phyloP scores from a whole-genome alignment of 2,888 invertebrate species.

The Drosophila fulvimacula region DNA sequence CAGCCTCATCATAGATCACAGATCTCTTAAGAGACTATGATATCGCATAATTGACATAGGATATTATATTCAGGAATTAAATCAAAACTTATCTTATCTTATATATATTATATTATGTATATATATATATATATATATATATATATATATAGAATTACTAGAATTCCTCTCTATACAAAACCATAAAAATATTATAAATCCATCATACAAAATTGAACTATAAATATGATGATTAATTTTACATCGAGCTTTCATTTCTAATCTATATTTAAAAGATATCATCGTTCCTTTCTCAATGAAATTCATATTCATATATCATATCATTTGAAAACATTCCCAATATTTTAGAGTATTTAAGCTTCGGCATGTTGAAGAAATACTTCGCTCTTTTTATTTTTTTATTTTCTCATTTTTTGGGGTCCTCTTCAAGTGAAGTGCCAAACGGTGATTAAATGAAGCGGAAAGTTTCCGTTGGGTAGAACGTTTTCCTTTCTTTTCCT shows the following conservation, averaged over 20 bases:
- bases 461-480: slow-evolving; percentile 45
- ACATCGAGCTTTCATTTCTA: not conserved
- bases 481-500: slow-evolving; percentile 1
- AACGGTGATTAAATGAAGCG: slow-evolving; percentile 61
- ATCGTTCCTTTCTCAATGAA: too few species aligned
- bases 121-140: too few species aligned
- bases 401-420: not conserved
- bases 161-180: too few species aligned
- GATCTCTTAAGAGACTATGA: too few species aligned
- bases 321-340: too few species aligned
- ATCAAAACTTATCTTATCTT: too few species aligned
- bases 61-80: too few species aligned
- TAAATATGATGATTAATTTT: not conserved
- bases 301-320: not conserved
- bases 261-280: not conserved
- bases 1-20: too few species aligned
- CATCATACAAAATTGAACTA: not conserved
- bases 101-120: too few species aligned
- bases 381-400: not conserved
- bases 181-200: not conserved
- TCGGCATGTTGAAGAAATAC: not conserved
- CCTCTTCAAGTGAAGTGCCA: slow-evolving; percentile 30
- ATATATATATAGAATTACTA: too few species aligned
- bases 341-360: not conserved
- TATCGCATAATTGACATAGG: too few species aligned